Percentiles rank a stretch among this genome's conserved stretches.
phyloP scores from a whole-genome alignment of 2,797 vertebrate genomes.

The Phylloscopus collybita region DNA sequence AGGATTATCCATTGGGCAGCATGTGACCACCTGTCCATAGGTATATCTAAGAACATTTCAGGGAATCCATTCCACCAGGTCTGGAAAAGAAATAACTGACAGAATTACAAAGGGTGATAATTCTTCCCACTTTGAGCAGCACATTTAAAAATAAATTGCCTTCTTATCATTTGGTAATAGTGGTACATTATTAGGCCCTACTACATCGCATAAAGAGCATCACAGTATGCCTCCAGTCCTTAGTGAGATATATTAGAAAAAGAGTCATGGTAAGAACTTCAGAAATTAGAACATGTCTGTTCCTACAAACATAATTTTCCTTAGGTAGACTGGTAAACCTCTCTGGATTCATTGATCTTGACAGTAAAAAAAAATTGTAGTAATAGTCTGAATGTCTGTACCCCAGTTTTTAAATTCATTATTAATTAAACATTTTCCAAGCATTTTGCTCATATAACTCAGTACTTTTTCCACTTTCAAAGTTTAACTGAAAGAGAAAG shows the following conservation, averaged over 20 bases:
- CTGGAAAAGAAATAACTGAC: neutral
- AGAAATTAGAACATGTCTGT: neutral
- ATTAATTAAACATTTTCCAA: neutral
- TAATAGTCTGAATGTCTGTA: neutral
- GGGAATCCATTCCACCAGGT: neutral
- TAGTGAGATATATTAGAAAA: neutral
- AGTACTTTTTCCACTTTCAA: neutral
- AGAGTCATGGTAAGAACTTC: neutral
- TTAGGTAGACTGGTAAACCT: neutral
- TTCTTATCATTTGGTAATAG: neutral
- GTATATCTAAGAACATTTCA: neutral
- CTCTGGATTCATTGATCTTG: neutral
- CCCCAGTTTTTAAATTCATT: neutral
- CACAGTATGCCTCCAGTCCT: neutral
- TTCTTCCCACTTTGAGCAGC: neutral
- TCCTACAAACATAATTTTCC: neutral
- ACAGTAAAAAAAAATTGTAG: neutral
- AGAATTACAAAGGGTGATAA: neutral
- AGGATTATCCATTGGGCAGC: neutral
- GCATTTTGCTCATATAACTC: neutral
- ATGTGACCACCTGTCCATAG: neutral
- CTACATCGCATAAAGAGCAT: neutral
- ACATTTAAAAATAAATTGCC: neutral
- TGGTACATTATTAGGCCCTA: neutral
- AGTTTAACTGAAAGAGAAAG: neutral